phyloP scores from a whole-genome alignment of 2,797 vertebrate species.

The Myotis planiceps region DNA sequence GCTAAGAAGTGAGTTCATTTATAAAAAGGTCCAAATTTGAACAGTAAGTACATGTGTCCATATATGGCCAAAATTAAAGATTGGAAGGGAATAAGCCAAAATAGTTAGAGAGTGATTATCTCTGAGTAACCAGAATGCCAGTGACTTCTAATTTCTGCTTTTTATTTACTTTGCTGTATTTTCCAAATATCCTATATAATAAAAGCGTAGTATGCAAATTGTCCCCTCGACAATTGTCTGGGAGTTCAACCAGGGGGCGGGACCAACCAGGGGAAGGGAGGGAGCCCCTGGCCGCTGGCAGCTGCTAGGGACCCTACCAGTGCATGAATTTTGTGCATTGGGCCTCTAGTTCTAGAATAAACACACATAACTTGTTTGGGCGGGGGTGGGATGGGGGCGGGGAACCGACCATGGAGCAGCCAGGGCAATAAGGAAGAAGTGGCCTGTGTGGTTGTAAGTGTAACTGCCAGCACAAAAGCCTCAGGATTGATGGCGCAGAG shows the following conservation, averaged over 20 bases:
- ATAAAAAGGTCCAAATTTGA: conserved; percentile 24
- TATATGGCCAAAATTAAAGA: neutral
- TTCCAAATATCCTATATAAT: neutral
- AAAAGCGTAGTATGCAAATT: no score
- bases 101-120: neutral
- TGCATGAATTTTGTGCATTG: no score
- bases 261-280: no score
- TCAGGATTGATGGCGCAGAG: neutral
- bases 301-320: no score
- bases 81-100: neutral
- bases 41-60: neutral
- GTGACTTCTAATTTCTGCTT: conserved; percentile 7
- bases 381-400: neutral
- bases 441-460: neutral
- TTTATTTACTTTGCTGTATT: conserved; percentile 4
- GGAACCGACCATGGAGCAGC: neutral
- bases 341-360: neutral
- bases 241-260: no score
- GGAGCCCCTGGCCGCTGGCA: no score
- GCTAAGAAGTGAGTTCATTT: neutral
- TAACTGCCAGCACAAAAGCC: neutral
- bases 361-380: neutral
- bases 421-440: neutral
- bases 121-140: conserved; percentile 13
- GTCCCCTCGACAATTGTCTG: no score